phyloP scores from a whole-genome alignment of 2,113 vertebrate genomes.

The Amazona vittata region DNA sequence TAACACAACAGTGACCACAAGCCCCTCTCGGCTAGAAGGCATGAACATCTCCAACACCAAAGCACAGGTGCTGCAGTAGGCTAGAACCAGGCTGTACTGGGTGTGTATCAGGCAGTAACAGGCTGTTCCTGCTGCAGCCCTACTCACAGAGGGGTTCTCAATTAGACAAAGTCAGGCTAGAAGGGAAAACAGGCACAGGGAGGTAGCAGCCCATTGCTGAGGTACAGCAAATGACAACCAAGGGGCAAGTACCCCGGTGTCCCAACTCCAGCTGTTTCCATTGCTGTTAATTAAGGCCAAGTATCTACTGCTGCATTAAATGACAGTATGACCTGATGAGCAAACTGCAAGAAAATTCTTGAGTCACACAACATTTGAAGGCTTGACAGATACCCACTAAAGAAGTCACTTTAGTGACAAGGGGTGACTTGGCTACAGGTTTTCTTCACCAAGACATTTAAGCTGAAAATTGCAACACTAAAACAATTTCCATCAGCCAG shows the following conservation, averaged over 20 bases:
- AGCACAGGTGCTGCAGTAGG: accelerated
- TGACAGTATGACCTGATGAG: not conserved
- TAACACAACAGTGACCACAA: not conserved
- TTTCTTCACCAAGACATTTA: not conserved
- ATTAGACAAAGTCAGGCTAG: not conserved
- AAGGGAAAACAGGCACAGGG: not conserved
- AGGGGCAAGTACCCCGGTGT: not conserved
- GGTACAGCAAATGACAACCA: not conserved
- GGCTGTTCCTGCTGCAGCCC: not conserved
- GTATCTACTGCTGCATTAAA: not conserved
- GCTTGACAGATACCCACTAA: not conserved
- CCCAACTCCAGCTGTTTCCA: not conserved
- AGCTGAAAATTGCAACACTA: not conserved
- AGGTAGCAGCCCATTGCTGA: not conserved
- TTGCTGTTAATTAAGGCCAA: not conserved
- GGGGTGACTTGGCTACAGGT: not conserved
- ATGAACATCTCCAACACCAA: not conserved
- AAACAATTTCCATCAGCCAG: not conserved
- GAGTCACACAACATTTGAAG: not conserved
- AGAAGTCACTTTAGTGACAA: not conserved
- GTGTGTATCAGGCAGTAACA: not conserved
- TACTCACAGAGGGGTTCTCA: not conserved
- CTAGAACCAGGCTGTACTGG: accelerated
- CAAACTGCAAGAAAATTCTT: not conserved
- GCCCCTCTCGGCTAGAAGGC: not conserved